phyloP scores from a whole-genome alignment of 2,888 invertebrate species.

The Leptopterna dolabrata region DNA sequence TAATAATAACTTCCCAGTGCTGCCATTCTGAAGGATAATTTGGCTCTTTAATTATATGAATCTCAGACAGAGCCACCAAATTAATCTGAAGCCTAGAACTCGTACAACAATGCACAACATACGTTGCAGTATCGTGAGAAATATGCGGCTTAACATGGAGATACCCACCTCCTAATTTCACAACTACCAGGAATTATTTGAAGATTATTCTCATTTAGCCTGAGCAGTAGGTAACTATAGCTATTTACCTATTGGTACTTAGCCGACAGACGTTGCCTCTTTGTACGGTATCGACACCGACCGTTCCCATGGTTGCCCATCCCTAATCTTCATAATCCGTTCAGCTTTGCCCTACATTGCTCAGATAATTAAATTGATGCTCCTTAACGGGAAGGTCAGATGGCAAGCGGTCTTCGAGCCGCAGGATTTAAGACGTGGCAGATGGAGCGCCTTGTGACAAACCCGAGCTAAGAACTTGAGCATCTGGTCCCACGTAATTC shows the following conservation, averaged over 20 bases:
- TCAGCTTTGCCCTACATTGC: not conserved
- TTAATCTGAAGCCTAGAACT: too few relatives aligned
- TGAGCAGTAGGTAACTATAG: not conserved
- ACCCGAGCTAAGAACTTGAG: not conserved
- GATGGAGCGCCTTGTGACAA: constrained; percentile 11
- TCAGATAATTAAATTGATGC: constrained; percentile 8
- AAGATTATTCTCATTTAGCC: not conserved
- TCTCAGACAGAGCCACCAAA: too few relatives aligned
- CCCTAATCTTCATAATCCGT: not conserved
- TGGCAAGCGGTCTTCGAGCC: not conserved
- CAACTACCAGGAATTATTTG: too few relatives aligned
- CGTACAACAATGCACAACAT: too few relatives aligned
- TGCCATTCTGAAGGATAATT: too few relatives aligned
- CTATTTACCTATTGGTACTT: not conserved
- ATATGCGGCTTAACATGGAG: too few relatives aligned
- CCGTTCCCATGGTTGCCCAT: not conserved
- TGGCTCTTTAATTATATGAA: too few relatives aligned
- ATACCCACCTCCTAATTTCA: too few relatives aligned
- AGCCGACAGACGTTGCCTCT: not conserved
- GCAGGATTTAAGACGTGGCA: not conserved
- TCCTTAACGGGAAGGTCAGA: not conserved
- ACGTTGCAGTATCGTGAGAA: too few relatives aligned
- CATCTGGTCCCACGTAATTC: not conserved
- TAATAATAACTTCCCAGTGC: too few relatives aligned
- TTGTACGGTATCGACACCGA: not conserved